Percentiles rank a stretch among this genome's conserved stretches.
Evolutionary conservation across 2,113 vertebrate species (phyloP).

Genomic region (Clupea harengus): DNA sequence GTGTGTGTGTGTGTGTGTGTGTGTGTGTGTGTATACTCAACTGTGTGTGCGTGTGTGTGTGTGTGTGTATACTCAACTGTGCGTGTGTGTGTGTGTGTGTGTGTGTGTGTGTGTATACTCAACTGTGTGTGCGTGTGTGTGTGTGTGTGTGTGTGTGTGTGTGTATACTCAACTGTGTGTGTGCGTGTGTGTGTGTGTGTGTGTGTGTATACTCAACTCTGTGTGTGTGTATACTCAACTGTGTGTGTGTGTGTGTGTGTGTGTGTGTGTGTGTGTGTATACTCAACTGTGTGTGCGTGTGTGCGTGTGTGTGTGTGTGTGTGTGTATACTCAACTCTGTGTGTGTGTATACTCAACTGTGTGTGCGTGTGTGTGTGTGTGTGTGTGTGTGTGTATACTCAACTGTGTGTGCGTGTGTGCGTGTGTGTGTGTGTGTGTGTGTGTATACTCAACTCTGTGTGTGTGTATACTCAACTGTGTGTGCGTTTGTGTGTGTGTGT

Average conservation of each 20-base stretch:
- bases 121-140: neutral
- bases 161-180: too few species aligned
- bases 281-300: too few species aligned
- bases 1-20: neutral
- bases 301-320: neutral
- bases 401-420: neutral
- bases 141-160: neutral
- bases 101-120: constrained; percentile 1
- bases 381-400: neutral
- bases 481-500: neutral
- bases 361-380: neutral
- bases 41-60: neutral
- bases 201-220: too few species aligned
- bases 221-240: neutral
- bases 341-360: neutral
- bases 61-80: too few species aligned
- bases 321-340: too few species aligned
- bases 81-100: neutral
- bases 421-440: neutral
- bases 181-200: too few species aligned
- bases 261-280: neutral
- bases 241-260: neutral
- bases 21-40: too few species aligned
- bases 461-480: too few species aligned
- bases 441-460: too few species aligned